Evolutionary conservation across 2,888 invertebrate species (phyloP).

Genomic region (Diarsia dahlii): DNA sequence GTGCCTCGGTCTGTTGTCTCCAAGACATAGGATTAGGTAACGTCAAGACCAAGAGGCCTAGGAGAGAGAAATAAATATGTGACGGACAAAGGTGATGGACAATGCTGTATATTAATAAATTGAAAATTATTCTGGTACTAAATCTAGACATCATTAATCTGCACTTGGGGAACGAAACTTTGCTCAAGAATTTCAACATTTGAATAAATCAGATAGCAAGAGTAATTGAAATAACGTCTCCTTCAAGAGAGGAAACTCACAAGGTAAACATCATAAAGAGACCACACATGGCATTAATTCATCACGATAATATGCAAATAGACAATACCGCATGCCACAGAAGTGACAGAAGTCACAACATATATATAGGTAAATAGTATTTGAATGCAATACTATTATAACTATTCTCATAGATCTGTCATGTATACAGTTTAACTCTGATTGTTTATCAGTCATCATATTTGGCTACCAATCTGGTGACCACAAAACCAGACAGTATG

Average conservation of each 20-base stretch:
- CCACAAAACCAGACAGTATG: not conserved
- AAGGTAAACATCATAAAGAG: slow-evolving; percentile 46
- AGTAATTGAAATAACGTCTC: not conserved
- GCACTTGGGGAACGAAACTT: not conserved
- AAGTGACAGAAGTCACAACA: slow-evolving; percentile 15
- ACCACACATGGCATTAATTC: slow-evolving; percentile 16
- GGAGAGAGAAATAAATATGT: not conserved
- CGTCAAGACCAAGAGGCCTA: not conserved
- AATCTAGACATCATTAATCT: slow-evolving; percentile 5
- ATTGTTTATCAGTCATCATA: not conserved
- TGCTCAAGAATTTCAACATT: not conserved
- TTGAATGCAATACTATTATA: not conserved
- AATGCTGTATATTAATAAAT: not conserved
- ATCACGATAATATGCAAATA: slow-evolving; percentile 51
- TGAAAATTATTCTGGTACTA: not conserved
- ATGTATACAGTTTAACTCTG: too few species aligned
- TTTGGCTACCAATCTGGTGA: not conserved
- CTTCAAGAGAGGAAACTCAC: slow-evolving; percentile 24
- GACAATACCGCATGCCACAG: not conserved
- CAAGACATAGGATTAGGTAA: not conserved
- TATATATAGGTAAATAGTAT: not conserved
- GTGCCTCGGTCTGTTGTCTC: not conserved
- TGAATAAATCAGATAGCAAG: not conserved
- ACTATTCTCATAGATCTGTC: not conserved
- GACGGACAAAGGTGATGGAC: not conserved